Evolutionary conservation across 1,140 invertebrate species (phyloP), one percentile per base, ranked within the genome.

Genomic region (Megathymus violae): DNA sequence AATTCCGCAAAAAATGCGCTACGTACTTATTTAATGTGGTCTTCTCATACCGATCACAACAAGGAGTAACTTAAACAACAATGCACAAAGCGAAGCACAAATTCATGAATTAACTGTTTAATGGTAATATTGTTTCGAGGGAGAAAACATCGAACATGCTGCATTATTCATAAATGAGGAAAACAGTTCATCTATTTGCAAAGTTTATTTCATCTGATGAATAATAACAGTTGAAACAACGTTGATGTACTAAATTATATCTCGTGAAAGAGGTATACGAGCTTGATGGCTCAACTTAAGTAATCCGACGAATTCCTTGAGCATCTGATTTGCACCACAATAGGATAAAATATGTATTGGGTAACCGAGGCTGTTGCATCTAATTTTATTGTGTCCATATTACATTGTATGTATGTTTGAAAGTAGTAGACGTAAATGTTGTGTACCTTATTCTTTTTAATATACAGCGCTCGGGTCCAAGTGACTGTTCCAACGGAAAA

Each of bases 371-470:
- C 64, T 74, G 71, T 74, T 65, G 58, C 67, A 74, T 51, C 43
- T 62, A 70, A 6, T 15, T 31, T 69, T 64, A 64, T 63, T 74
- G 67, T 74, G 67, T 74, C 68, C 52, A 70, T 65, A 48, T 69
- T 70, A 62, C 44, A 47, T n/a, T n/a, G n/a, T n/a, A 46, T 48
- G 54, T 64, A 62, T 73, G 69, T 77, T 69, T 75, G 72, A 69
- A 67, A 59, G 73, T 80, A 74, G 70, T 67, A 13, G 56, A 67
- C 58, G 52, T 74, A 54, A 66, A 71, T 77, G 71, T 76, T 51
- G 66, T 74, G 62, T 74, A 69, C 27, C 9, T 31, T 50, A 64
- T 69, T 74, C 43, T 56, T 64, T 61, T 56, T 47, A 74, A 69
- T 27, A 63, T 60, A 48, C 48, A 71, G 67, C 67, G 64, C 52